These are phyloP conservation scores for Tamias sibiricus DNA, from an alignment of 2,113 vertebrate species.

Conservation along the genomic window DNA sequence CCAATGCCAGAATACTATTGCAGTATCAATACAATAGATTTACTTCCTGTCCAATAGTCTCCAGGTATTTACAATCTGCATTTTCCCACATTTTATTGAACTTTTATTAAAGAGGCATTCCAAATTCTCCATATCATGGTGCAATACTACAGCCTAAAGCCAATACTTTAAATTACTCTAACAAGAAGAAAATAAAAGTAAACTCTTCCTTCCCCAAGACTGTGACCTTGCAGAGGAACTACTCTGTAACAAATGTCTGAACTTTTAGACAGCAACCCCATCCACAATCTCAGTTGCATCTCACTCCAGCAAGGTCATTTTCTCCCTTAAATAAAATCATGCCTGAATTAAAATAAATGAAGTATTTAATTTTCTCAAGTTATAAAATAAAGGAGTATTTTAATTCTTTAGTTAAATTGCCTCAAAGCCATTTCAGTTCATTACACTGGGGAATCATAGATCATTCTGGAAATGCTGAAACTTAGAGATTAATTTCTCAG, in stretches of 20 bases:
- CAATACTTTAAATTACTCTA: constrained; percentile 28
- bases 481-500: not conserved
- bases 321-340: constrained; percentile 50
- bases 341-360: not conserved
- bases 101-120: not conserved
- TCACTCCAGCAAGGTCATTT: not conserved
- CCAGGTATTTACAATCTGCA: constrained; percentile 3
- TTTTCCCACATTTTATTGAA: not conserved
- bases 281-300: not conserved
- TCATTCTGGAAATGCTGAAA: constrained; percentile 32
- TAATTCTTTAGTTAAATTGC: constrained; percentile 10
- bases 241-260: not conserved
- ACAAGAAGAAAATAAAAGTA: constrained; percentile 49
- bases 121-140: constrained; percentile 7
- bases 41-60: not conserved
- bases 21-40: not conserved
- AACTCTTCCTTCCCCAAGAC: not conserved
- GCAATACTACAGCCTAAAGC: not conserved
- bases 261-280: not conserved
- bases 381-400: not conserved
- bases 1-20: not conserved
- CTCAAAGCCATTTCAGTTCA: constrained; percentile 21
- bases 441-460: not conserved
- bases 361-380: constrained; percentile 12
- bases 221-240: constrained; percentile 1